Evolutionary conservation across 1,140 invertebrate genomes (phyloP).

Genomic region (Apis laboriosa): DNA sequence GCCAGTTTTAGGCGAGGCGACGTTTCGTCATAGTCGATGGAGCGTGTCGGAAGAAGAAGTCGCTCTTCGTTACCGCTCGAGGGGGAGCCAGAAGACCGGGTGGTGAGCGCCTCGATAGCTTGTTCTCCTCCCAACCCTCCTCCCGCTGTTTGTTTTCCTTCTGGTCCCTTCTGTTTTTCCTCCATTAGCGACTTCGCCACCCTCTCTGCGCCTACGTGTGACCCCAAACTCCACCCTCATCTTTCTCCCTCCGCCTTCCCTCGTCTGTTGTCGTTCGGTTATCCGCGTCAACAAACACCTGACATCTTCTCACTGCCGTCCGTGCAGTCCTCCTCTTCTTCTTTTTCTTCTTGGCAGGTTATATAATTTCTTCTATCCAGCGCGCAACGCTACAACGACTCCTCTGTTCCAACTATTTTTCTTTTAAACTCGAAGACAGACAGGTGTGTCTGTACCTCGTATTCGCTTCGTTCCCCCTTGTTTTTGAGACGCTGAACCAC

Average conservation of each 20-base stretch:
- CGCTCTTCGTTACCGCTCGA: constrained; percentile 34
- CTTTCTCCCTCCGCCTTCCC: constrained; percentile 1
- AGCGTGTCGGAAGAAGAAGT: constrained; percentile 29
- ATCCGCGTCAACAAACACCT: constrained; percentile 64
- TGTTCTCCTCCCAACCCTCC: constrained; percentile 41
- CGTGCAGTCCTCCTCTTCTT: not conserved
- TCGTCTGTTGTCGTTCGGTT: constrained; percentile 58
- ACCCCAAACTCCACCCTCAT: not conserved
- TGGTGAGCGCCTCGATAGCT: constrained; percentile 8
- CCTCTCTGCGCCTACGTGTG: constrained; percentile 14
- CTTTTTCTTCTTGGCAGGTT: not conserved
- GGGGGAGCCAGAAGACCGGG: not conserved
- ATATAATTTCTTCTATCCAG: too few relatives aligned
- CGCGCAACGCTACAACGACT: too few relatives aligned
- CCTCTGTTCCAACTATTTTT: too few relatives aligned
- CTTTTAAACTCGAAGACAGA: too few relatives aligned
- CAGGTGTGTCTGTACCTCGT: too few relatives aligned
- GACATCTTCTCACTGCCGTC: constrained; percentile 54
- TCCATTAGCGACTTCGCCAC: constrained; percentile 71
- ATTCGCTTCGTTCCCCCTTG: not conserved
- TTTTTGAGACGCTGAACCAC: not conserved
- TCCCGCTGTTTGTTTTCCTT: constrained; percentile 69
- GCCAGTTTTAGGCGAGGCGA: not conserved
- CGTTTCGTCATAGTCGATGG: constrained; percentile 30
- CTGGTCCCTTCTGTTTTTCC: constrained; percentile 71